Evolutionary conservation across 2,888 invertebrate species (phyloP).

Genomic region (Athalia cordata): DNA sequence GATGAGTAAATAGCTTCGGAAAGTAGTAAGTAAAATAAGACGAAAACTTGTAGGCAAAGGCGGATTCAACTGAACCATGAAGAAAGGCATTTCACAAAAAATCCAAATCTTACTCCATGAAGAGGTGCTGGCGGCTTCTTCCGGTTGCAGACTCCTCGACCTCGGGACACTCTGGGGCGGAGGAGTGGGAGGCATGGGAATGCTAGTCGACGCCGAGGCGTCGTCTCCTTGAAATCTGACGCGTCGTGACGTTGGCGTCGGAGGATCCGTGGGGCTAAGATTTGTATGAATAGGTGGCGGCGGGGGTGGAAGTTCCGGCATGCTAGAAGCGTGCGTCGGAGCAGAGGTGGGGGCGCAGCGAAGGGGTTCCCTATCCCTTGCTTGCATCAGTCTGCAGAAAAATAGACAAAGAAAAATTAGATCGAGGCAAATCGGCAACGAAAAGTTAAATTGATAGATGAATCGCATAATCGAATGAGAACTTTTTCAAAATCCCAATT

Average conservation of each 20-base stretch:
- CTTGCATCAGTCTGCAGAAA: constrained; percentile 74
- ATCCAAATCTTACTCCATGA: constrained; percentile 62
- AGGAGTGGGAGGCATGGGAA: constrained; percentile 63
- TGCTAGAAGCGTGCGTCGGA: constrained; percentile 77
- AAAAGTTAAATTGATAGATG: background rate
- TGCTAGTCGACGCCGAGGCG: constrained; percentile 57
- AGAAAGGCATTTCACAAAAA: background rate
- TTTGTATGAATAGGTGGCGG: constrained; percentile 48
- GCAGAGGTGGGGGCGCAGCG: constrained; percentile 67
- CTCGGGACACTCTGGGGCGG: constrained; percentile 75
- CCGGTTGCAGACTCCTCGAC: constrained; percentile 75
- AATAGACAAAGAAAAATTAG: background rate
- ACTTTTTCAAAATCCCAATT: background rate
- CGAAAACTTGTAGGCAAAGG: background rate
- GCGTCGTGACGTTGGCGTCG: constrained; percentile 70
- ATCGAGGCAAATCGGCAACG: background rate
- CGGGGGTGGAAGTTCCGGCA: constrained; percentile 78
- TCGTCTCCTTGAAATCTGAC: constrained; percentile 76
- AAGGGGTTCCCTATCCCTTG: constrained; percentile 78
- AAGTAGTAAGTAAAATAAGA: background rate
- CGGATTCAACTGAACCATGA: background rate
- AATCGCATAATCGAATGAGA: no score
- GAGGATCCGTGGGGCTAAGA: constrained; percentile 58
- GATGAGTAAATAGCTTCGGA: background rate
- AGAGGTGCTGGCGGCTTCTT: constrained; percentile 73